phyloP scores from a whole-genome alignment of 2,888 invertebrate species.

The Heteropelma amictum region DNA sequence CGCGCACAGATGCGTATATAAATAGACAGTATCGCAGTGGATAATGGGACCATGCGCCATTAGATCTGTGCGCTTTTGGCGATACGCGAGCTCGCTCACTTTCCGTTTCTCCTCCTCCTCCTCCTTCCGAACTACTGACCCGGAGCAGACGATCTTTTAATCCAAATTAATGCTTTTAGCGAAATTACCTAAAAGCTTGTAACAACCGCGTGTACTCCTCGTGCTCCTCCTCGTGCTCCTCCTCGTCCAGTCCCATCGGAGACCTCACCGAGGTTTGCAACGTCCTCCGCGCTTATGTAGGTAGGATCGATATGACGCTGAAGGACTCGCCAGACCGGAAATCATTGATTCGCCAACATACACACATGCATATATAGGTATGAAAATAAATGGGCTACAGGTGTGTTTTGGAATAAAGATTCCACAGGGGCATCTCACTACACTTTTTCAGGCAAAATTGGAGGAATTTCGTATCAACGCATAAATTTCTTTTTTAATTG shows the following conservation, averaged over 20 bases:
- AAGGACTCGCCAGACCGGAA: neutral
- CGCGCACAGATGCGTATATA: neutral
- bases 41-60: neutral
- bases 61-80: conserved; percentile 6
- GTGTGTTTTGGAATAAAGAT: neutral
- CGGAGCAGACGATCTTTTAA: conserved; percentile 72
- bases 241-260: conserved; percentile 13
- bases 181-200: conserved; percentile 72
- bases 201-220: conserved; percentile 63
- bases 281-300: conserved; percentile 2
- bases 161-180: conserved; percentile 75
- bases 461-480: no score
- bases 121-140: conserved; percentile 39
- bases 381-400: neutral
- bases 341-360: neutral
- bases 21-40: neutral
- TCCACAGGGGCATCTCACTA: no score
- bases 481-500: no score
- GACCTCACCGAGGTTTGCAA: conserved; percentile 17
- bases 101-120: neutral
- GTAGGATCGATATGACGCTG: conserved; percentile 11
- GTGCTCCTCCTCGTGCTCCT: no score
- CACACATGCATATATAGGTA: neutral
- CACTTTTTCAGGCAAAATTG: no score
- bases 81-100: neutral